phyloP scores from a whole-genome alignment of 2,113 vertebrate genomes.

The Chunga burmeisteri region DNA sequence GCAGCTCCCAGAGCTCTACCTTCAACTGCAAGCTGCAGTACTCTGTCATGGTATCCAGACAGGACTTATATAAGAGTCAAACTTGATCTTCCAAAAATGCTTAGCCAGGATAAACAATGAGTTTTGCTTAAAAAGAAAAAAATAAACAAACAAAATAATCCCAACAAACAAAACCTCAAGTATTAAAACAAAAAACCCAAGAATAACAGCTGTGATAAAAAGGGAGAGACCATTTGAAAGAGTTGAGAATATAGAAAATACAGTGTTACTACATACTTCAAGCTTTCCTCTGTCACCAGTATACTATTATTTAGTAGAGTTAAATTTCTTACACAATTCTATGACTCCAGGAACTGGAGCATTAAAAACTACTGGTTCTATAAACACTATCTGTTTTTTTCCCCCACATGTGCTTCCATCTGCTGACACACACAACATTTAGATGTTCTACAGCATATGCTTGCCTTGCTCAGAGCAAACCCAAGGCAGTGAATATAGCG shows the following conservation, averaged over 20 bases:
- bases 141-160: too few relatives aligned
- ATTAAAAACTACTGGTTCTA: neutral
- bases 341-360: neutral
- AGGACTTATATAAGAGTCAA: neutral
- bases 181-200: neutral
- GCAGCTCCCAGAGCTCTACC: neutral
- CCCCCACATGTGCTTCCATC: rapidly evolving
- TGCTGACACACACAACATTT: neutral
- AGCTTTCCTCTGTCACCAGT: neutral
- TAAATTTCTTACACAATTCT: neutral
- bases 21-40: neutral
- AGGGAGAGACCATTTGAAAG: neutral
- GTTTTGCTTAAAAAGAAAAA: neutral
- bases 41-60: neutral
- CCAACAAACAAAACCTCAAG: neutral
- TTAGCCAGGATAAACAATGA: neutral
- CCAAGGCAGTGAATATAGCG: rapidly evolving
- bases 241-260: neutral
- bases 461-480: neutral
- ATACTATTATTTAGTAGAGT: neutral
- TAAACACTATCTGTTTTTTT: neutral
- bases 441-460: neutral
- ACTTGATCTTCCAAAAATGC: neutral
- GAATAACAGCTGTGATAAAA: neutral
- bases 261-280: neutral